phyloP scores from a whole-genome alignment of 2,888 invertebrate genomes.

The Scaptomyza caliginosa region DNA sequence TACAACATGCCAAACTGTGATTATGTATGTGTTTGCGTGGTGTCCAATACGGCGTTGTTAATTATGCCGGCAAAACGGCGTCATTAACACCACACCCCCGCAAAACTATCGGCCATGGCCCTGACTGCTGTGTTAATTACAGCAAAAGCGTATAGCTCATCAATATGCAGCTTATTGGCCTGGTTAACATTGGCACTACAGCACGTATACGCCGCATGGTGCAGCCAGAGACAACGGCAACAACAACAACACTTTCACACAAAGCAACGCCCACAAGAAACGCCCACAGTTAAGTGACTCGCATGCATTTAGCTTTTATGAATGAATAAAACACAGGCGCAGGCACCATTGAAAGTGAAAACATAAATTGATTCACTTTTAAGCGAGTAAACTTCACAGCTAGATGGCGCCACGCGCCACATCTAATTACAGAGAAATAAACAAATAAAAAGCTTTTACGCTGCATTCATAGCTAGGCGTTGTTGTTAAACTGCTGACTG shows the following conservation, averaged over 20 bases:
- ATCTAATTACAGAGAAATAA: neutral
- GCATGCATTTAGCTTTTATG: conserved; percentile 5
- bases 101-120: conserved; percentile 44
- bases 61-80: conserved; percentile 60
- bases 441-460: conserved; percentile 30
- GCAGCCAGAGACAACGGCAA: conserved; percentile 12
- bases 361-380: neutral
- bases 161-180: conserved; percentile 61
- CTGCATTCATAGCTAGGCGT: conserved; percentile 14
- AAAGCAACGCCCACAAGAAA: conserved; percentile 35
- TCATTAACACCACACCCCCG: conserved; percentile 44
- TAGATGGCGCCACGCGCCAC: conserved; percentile 59
- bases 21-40: conserved; percentile 23
- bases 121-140: conserved; percentile 63
- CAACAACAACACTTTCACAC: conserved; percentile 53
- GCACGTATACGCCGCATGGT: conserved; percentile 45
- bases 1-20: conserved; percentile 42
- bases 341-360: conserved; percentile 26
- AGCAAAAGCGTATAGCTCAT: conserved; percentile 47
- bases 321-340: conserved; percentile 44
- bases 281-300: conserved; percentile 40
- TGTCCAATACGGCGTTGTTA: conserved; percentile 29
- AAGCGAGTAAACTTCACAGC: conserved; percentile 14
- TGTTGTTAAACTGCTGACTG: conserved; percentile 30
- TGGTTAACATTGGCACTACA: conserved; percentile 30